Conservation (phyloP, 2,888 invertebrate species). For the Elegia similella region DNA sequence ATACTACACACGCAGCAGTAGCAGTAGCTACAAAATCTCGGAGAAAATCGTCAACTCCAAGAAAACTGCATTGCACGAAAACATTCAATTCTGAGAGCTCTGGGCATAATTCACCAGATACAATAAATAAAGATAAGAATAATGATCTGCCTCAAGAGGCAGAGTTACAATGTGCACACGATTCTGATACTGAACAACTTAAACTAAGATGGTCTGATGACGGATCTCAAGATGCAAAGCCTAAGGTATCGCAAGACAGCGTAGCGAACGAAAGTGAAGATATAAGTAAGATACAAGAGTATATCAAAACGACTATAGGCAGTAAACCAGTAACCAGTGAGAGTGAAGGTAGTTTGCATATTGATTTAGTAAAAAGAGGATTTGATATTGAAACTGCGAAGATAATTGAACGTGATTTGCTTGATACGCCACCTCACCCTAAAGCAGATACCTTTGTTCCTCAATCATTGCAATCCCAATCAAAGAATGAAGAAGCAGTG, state of each 20-base stretch:
- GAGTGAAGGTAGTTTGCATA: slow-evolving; percentile 48
- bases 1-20: slow-evolving; percentile 28
- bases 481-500: slow-evolving; percentile 28
- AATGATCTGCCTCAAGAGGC: slow-evolving; percentile 28
- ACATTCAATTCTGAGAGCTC: slow-evolving; percentile 55
- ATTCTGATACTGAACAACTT: slow-evolving; percentile 61
- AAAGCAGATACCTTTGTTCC: slow-evolving; percentile 25
- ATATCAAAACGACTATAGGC: slow-evolving; percentile 48
- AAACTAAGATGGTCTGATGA: slow-evolving; percentile 69
- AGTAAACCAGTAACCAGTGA: slow-evolving; percentile 29
- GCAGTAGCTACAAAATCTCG: slow-evolving; percentile 64
- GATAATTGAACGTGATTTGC: slow-evolving; percentile 69
- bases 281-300: slow-evolving; percentile 65
- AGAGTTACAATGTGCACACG: slow-evolving; percentile 33
- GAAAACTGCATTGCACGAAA: slow-evolving; percentile 68
- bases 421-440: slow-evolving; percentile 47
- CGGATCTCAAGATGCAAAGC: slow-evolving; percentile 58
- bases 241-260: slow-evolving; percentile 30
- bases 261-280: slow-evolving; percentile 54
- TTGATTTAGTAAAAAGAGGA: slow-evolving; percentile 65
- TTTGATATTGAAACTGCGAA: slow-evolving; percentile 72
- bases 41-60: slow-evolving; percentile 74
- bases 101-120: slow-evolving; percentile 50
- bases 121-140: slow-evolving; percentile 29
- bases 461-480: slow-evolving; percentile 15